Percentiles rank a stretch among this genome's conserved stretches.
Conservation (phyloP, 2,888 invertebrate genomes). For the Alcis repandata region DNA sequence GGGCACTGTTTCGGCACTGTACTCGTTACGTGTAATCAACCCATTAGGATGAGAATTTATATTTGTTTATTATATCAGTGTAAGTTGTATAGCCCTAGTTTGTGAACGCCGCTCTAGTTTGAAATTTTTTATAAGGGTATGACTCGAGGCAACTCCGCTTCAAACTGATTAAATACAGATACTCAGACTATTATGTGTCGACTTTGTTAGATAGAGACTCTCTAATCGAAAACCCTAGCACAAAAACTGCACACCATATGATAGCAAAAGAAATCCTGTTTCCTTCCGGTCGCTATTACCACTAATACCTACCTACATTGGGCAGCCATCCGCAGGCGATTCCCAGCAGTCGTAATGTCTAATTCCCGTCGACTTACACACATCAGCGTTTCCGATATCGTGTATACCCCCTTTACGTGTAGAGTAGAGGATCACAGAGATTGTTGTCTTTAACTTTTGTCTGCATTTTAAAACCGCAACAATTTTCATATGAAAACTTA, state of each 20-base stretch:
- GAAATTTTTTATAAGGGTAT: too few species aligned
- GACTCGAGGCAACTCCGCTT: too few species aligned
- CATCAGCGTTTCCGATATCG: conserved; percentile 86
- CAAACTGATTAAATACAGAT: too few species aligned
- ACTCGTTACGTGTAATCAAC: too few species aligned
- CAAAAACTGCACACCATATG: conserved; percentile 1
- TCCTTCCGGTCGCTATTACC: conserved; percentile 18
- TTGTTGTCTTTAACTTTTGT: neutral
- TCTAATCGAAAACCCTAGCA: neutral
- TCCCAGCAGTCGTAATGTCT: conserved; percentile 86
- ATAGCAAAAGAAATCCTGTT: conserved; percentile 20
- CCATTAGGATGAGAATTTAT: too few species aligned
- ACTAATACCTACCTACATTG: conserved; percentile 31
- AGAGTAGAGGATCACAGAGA: conserved; percentile 58
- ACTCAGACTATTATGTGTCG: neutral
- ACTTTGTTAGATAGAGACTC: neutral
- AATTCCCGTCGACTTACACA: conserved; percentile 86
- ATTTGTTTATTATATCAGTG: too few species aligned
- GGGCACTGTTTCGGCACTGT: too few species aligned
- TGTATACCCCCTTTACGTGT: conserved; percentile 74
- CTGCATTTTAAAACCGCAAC: too few species aligned
- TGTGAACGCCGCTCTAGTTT: too few species aligned
- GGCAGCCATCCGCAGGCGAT: conserved; percentile 63
- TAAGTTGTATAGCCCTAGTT: too few species aligned
- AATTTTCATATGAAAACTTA: too few species aligned